Percentiles rank a stretch among this genome's conserved stretches.
These are phyloP conservation scores for Notamacropus eugenii DNA, from an alignment of 2,797 vertebrate species.

Conservation along the genomic window DNA sequence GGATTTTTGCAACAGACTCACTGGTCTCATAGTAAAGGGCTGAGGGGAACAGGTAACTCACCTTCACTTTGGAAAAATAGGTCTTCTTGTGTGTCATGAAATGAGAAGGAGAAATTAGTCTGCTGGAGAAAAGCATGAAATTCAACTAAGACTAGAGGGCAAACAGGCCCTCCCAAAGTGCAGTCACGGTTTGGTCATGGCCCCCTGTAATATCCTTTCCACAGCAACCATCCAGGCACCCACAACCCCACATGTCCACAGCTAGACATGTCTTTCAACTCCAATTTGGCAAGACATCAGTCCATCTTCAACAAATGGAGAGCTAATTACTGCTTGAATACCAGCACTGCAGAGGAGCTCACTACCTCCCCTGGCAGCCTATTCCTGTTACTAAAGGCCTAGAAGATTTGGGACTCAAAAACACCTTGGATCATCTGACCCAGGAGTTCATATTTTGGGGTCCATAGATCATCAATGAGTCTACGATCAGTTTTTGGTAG, in stretches of 20 bases:
- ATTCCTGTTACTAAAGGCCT: background rate
- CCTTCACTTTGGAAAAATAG: background rate
- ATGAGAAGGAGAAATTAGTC: background rate
- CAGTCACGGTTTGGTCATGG: too few species aligned
- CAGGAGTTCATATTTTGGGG: background rate
- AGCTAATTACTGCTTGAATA: background rate
- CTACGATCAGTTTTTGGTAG: background rate
- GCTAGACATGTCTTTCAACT: too few species aligned
- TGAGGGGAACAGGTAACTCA: background rate
- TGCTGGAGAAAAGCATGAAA: background rate
- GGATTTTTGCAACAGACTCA: background rate
- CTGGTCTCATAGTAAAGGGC: background rate
- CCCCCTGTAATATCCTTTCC: background rate
- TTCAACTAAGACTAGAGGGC: background rate
- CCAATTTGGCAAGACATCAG: too few species aligned
- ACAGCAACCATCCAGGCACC: background rate
- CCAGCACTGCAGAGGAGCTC: too few species aligned
- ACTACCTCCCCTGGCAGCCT: too few species aligned
- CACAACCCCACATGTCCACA: background rate
- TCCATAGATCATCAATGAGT: background rate
- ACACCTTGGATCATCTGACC: too few species aligned
- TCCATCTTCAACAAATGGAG: too few species aligned
- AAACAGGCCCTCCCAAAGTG: background rate
- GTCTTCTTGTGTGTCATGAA: background rate
- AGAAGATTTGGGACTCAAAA: background rate